Evolutionary conservation across 2,113 vertebrate species (phyloP).

Genomic region (Prionailurus viverrinus): DNA sequence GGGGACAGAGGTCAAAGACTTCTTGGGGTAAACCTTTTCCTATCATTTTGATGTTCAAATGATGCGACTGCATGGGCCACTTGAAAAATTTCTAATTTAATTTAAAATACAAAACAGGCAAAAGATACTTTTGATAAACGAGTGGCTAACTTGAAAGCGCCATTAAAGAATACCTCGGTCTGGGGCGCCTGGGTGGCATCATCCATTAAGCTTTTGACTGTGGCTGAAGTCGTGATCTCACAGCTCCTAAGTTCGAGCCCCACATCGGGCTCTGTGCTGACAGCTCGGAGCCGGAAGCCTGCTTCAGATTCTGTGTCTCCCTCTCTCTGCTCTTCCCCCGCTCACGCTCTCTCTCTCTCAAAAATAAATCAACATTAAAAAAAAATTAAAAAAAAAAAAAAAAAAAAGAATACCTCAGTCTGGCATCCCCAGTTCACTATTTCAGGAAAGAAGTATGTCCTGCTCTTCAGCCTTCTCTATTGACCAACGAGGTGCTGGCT

Average conservation of each 20-base stretch:
- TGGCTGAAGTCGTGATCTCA: too few species aligned
- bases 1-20: background rate
- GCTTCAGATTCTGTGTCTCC: too few species aligned
- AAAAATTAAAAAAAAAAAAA: too few species aligned
- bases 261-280: too few species aligned
- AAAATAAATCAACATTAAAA: too few species aligned
- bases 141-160: background rate
- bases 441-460: background rate
- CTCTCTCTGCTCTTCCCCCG: too few species aligned
- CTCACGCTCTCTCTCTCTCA: too few species aligned
- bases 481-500: background rate
- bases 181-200: too few species aligned
- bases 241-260: too few species aligned
- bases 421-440: background rate
- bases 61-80: background rate
- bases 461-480: background rate
- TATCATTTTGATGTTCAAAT: conserved; percentile 35
- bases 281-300: too few species aligned
- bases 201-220: too few species aligned
- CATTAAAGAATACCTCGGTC: background rate
- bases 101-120: conserved; percentile 28
- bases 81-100: background rate
- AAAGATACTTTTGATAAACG: conserved; percentile 4
- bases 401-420: background rate
- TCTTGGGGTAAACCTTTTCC: background rate